Evolutionary conservation across 2,797 vertebrate genomes (phyloP).

Genomic region (Eurystomus glaucurus): DNA sequence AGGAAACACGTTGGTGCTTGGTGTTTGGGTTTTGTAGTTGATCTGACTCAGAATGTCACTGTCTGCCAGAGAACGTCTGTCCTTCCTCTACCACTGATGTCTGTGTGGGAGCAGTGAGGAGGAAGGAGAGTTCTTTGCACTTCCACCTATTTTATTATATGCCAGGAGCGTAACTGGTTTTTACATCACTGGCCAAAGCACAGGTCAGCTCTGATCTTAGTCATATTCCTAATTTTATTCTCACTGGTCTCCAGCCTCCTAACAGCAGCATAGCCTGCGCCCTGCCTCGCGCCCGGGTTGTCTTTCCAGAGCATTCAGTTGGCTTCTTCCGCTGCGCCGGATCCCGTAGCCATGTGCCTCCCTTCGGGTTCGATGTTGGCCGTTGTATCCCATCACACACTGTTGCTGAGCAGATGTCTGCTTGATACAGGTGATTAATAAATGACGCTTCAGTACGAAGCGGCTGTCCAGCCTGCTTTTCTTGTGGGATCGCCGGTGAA

Average conservation of each 20-base stretch:
- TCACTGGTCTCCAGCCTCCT: not conserved
- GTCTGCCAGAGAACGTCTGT: not conserved
- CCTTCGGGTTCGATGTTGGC: constrained; percentile 62
- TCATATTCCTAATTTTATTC: not conserved
- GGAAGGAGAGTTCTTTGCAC: not conserved
- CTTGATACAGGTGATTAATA: constrained; percentile 73
- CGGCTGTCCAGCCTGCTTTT: accelerated
- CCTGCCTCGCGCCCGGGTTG: not conserved
- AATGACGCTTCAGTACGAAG: constrained; percentile 66
- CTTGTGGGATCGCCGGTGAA: not conserved
- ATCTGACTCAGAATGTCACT: not conserved
- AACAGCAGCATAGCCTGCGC: not conserved
- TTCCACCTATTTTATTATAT: not conserved
- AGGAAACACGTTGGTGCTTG: accelerated
- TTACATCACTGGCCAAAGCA: constrained; percentile 9
- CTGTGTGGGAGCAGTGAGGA: not conserved
- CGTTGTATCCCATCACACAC: constrained; percentile 42
- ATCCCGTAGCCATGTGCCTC: constrained; percentile 62
- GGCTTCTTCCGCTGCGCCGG: not conserved
- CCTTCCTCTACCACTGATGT: not conserved
- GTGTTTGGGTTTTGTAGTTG: not conserved
- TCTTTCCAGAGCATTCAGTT: not conserved
- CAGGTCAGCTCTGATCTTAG: not conserved
- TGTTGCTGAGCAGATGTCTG: constrained; percentile 72
- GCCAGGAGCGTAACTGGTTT: not conserved